phyloP scores from a whole-genome alignment of 2,113 vertebrate species.

The Cacatua alba region DNA sequence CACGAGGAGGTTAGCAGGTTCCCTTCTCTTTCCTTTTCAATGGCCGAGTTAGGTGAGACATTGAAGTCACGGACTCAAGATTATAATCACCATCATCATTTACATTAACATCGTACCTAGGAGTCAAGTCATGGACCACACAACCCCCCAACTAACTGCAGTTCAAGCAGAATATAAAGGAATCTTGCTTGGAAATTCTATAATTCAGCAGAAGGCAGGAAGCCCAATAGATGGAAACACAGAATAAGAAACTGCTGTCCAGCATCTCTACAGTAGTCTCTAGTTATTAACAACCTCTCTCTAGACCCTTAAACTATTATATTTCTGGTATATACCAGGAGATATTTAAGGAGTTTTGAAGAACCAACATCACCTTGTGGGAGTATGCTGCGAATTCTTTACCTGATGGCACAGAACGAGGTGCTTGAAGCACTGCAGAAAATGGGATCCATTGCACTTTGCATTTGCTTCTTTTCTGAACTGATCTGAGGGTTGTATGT shows the following conservation, averaged over 20 bases:
- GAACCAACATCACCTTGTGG: neutral
- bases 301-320: neutral
- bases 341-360: neutral
- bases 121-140: neutral
- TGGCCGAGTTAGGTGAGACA: neutral
- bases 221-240: neutral
- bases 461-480: neutral
- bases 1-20: neutral
- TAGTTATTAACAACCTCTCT: neutral
- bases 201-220: neutral
- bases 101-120: accelerated
- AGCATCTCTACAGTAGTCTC: neutral
- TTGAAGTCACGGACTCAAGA: neutral
- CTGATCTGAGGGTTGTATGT: neutral
- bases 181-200: neutral
- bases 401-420: accelerated
- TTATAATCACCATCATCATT: neutral
- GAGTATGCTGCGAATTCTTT: neutral
- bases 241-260: neutral
- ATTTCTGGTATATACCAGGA: neutral
- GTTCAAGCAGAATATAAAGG: neutral
- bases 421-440: neutral
- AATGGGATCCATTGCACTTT: neutral
- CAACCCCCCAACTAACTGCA: neutral
- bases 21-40: neutral